Conservation (phyloP, 1,140 invertebrate species). For the Battus philenor region DNA sequence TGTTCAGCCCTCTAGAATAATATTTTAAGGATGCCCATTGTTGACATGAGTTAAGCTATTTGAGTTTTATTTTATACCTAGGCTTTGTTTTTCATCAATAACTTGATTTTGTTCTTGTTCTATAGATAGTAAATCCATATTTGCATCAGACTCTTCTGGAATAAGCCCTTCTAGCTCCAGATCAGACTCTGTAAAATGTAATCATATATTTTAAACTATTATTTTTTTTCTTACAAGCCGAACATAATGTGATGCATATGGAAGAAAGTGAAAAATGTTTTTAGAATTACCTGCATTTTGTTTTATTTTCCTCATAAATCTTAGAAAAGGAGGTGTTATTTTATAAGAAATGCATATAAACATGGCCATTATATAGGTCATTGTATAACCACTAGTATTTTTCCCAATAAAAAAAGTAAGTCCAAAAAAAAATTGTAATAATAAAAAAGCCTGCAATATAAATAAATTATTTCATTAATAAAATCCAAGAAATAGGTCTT, state of each 20-base stretch:
- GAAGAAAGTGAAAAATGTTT: not conserved
- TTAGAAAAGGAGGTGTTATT: slow-evolving; percentile 39
- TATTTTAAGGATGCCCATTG: too few species aligned
- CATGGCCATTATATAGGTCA: slow-evolving; percentile 46
- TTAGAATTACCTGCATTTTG: slow-evolving; percentile 51
- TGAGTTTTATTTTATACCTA: slow-evolving; percentile 30
- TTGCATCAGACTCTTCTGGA: slow-evolving; percentile 50
- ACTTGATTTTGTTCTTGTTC: slow-evolving; percentile 44
- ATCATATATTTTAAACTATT: slow-evolving; percentile 11
- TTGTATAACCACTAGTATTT: slow-evolving; percentile 51
- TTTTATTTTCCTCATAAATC: slow-evolving; percentile 43
- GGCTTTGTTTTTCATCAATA: slow-evolving; percentile 56
- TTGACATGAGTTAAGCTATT: too few species aligned
- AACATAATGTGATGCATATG: too few species aligned
- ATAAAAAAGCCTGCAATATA: slow-evolving; percentile 58
- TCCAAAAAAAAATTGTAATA: slow-evolving; percentile 49
- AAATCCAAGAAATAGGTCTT: too few species aligned
- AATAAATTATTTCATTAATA: too few species aligned
- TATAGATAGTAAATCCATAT: slow-evolving; percentile 57
- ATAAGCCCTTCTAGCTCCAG: slow-evolving; percentile 58
- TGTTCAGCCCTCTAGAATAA: too few species aligned
- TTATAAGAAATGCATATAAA: slow-evolving; percentile 39
- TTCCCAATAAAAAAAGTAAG: slow-evolving; percentile 45
- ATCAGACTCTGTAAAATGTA: slow-evolving; percentile 50
- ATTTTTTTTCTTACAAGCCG: too few species aligned